phyloP scores from a whole-genome alignment of 2,888 invertebrate genomes.

The Proisotoma minuta region DNA sequence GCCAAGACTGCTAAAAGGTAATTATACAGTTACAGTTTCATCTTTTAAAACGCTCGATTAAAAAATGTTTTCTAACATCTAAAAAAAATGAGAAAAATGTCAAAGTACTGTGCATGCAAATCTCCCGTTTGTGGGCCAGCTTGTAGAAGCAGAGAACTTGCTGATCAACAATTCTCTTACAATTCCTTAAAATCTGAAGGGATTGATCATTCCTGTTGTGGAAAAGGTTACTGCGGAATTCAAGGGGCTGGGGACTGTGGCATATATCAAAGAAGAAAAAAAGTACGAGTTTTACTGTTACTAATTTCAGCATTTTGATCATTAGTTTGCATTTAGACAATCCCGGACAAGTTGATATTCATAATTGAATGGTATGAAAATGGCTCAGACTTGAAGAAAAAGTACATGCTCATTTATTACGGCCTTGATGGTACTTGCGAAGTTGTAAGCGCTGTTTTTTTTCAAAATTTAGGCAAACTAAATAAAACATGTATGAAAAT shows the following conservation, averaged over 20 bases:
- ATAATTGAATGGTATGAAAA: constrained; percentile 81
- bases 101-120: constrained; percentile 2
- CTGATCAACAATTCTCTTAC: neutral
- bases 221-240: constrained; percentile 19
- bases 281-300: neutral
- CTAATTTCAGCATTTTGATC: neutral
- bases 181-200: neutral
- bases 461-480: constrained; percentile 3
- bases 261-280: neutral
- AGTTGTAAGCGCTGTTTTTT: constrained; percentile 58
- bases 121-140: neutral
- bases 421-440: constrained; percentile 73
- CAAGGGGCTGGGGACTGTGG: neutral
- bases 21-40: too few species aligned
- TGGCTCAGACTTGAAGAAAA: constrained; percentile 66
- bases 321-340: neutral
- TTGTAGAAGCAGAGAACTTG: neutral
- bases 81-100: too few species aligned
- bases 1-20: too few species aligned
- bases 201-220: constrained; percentile 12
- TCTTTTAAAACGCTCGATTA: too few species aligned
- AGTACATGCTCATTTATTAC: constrained; percentile 72
- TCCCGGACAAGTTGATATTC: constrained; percentile 48
- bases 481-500: constrained; percentile 31
- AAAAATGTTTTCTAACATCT: too few species aligned